Conservation (phyloP, 23 tunicate genomes). For the Phallusia fumigata region DNA sequence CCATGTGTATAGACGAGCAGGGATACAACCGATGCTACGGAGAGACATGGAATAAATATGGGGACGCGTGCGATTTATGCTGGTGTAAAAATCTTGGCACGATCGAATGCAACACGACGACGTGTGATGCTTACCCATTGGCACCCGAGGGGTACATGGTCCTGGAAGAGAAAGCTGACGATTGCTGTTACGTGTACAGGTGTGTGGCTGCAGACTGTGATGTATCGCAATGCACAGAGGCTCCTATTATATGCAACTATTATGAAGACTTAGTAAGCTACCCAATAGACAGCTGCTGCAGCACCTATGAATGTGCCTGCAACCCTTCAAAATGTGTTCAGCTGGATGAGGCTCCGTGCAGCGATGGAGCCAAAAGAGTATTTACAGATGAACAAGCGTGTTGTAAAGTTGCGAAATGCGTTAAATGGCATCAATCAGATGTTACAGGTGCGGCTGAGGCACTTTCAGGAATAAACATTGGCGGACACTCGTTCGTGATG, state of each 20-base stretch:
- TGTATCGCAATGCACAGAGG: conserved; percentile 41
- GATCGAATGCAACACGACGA: conserved; percentile 32
- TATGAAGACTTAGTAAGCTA: conserved; percentile 68
- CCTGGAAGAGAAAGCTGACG: conserved; percentile 83
- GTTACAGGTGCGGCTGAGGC: not conserved
- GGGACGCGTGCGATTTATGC: conserved; percentile 77
- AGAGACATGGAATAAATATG: conserved; percentile 85
- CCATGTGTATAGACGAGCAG: conserved; percentile 66
- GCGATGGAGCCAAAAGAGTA: conserved; percentile 34
- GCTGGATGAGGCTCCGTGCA: conserved; percentile 62
- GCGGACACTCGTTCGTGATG: conserved; percentile 4
- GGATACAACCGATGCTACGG: conserved; percentile 76
- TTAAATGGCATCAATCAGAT: conserved; percentile 1
- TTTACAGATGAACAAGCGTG: conserved; percentile 36
- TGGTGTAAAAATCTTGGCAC: conserved; percentile 31
- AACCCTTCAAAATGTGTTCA: conserved; percentile 71
- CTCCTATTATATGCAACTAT: conserved; percentile 44
- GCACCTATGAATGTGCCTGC: conserved; percentile 76
- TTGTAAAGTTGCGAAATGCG: conserved; percentile 74
- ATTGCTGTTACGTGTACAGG: conserved; percentile 73
- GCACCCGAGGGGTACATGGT: conserved; percentile 68
- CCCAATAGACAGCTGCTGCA: conserved; percentile 71
- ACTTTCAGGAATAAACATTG: not conserved
- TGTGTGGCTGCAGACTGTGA: conserved; percentile 59
- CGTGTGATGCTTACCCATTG: conserved; percentile 54